Percentiles rank a stretch among this genome's conserved stretches.
Conservation (phyloP, 1,140 invertebrate genomes). For the Psilanteris sp. region DNA sequence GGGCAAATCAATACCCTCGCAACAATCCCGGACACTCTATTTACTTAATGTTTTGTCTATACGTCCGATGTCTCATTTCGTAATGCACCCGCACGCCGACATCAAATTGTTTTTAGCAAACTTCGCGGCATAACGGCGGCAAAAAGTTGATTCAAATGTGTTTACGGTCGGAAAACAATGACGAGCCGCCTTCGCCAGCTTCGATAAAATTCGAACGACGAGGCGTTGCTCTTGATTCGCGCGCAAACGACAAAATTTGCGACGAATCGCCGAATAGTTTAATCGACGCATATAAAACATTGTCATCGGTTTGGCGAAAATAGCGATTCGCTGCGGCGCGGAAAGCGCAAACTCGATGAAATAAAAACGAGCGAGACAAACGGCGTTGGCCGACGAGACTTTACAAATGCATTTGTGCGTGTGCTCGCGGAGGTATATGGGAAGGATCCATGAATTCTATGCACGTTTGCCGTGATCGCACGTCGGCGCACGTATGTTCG, state of each 20-base stretch:
- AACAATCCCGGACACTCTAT: constrained; percentile 9
- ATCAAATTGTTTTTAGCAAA: neutral
- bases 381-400: constrained; percentile 46
- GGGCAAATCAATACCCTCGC: constrained; percentile 30
- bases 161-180: too few species aligned
- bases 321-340: constrained; percentile 14
- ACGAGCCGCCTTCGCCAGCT: too few species aligned
- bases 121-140: too few species aligned
- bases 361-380: constrained; percentile 34
- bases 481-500: constrained; percentile 50
- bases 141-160: too few species aligned
- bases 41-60: constrained; percentile 3
- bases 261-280: neutral
- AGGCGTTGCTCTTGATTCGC: too few species aligned
- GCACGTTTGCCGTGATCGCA: constrained; percentile 60
- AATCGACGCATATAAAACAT: constrained; percentile 5
- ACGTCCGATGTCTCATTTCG: constrained; percentile 10
- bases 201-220: too few species aligned
- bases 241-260: too few species aligned
- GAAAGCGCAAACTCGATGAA: constrained; percentile 26
- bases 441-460: constrained; percentile 52
- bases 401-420: constrained; percentile 47
- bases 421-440: constrained; percentile 48
- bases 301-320: too few species aligned
- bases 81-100: constrained; percentile 14